Evolutionary conservation across 2,113 vertebrate genomes (phyloP), one percentile per base, ranked within the genome.

Genomic region (Turnix velox): DNA sequence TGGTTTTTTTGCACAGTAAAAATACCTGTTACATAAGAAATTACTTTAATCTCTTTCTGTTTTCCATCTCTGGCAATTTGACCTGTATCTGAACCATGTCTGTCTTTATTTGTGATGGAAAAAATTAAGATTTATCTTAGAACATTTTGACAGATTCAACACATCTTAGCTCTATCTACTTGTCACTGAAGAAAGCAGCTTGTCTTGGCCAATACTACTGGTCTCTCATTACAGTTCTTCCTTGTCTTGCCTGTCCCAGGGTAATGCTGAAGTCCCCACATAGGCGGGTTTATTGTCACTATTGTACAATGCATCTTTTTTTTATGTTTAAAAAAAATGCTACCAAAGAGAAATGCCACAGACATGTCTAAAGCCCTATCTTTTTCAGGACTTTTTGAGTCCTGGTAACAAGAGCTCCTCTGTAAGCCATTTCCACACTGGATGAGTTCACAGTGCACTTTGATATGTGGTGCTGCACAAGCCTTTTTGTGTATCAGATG

Each of bases 391-490:
- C 39, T 68, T 28, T 80, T 68, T 0, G 5, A 59, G 55, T 40
- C 68, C 52, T 65, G 74, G 59, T 78, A 91, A 96, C 94, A 96
- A 96, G 90, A 92, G 83, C 80, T 85, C 19, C 71, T 92, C 95
- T 96, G 92, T 91, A 48, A 92, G 35, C 52, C 14, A 1, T 69
- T 86, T 78, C 87, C 61, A 25, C 62, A 31, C n/a, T 93, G 73
- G 62, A 93, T 90, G 85, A 82, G 80, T 78, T 96, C 84, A 88
- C 51, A 83, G 82, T 37, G 40, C 58, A 28, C 88, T 95, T 94
- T 88, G 80, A 93, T 84, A 94, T 45, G 49, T 72, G 40, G 74
- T 79, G 54, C 84, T 82, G 86, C 80, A 90, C 93, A 95, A 83
- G 87, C 55, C 83, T 88, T 90, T 95, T 78, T 90, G 72, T 90